Evolutionary conservation across 2,888 invertebrate genomes (phyloP), one percentile per base, ranked within the genome.

Genomic region (Archips crataeganus): DNA sequence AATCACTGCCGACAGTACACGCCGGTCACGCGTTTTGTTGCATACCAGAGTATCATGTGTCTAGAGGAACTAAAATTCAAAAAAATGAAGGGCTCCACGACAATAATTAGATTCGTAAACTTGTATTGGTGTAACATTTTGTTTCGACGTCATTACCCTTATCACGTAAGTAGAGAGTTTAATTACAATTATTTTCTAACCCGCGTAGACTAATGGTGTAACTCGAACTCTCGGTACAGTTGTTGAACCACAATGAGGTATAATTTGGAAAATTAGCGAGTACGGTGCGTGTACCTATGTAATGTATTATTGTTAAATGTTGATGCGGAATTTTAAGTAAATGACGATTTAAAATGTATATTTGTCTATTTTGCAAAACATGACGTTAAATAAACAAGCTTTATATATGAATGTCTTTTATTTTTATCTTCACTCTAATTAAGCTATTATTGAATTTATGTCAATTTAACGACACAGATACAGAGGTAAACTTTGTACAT

Each of bases 321-420:
- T 94, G 87, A 91, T 84, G 89, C 89, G 91, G 87, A 90, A 86
- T 91, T 91, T 91, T 92, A 94, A 89, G 90, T 91, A 88, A 90
- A 87, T 83, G 89, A 91, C 89, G 87, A 89, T 90, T 88, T 85
- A 90, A 88, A 83, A 89, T 93, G 92, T 92, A 93, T 91, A 93
- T 94, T 92, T 94, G 93, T 94, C 94, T 94, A 94, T 94, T 94
- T 94, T 94, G 94, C 94, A 93, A 92, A 93, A 93, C 90, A 93
- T 92, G 93, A 93, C 88, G 93, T 93, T 94, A 93, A 92, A 93
- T 93, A 94, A 94, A 93, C 89, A 91, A 91, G 94, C 94, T 94
- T 94, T 94, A 90, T 94, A 94, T 84, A 90, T n/a, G 84, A 79
- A 73, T 77, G 11, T 64, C 74, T 63, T 78, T 78, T 75, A n/a